phyloP scores from a whole-genome alignment of 2,113 vertebrate species.

The Gambusia holbrooki region DNA sequence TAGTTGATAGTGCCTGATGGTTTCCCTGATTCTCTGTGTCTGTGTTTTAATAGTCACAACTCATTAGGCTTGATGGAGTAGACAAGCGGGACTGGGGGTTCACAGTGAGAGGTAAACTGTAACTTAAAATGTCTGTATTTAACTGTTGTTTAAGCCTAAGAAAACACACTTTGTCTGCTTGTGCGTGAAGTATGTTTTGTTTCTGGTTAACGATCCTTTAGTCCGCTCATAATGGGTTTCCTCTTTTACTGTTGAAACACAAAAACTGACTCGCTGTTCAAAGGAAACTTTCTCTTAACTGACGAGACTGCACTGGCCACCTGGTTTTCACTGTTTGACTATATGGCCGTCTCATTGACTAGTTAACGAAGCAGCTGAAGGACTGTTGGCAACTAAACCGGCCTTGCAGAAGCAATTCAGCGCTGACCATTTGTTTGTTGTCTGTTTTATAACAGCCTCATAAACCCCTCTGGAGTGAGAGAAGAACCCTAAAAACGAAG shows the following conservation, averaged over 20 bases:
- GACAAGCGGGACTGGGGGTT: conserved; percentile 40
- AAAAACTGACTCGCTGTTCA: not conserved
- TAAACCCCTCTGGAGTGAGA: conserved; percentile 72
- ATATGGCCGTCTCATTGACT: conserved; percentile 40
- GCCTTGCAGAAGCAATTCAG: conserved; percentile 56
- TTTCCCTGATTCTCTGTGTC: conserved; percentile 30
- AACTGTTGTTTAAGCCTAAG: conserved; percentile 27
- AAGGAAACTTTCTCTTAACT: not conserved
- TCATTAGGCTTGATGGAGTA: conserved; percentile 71
- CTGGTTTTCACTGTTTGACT: conserved; percentile 28
- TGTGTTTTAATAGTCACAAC: conserved; percentile 50
- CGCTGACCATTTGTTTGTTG: conserved; percentile 79
- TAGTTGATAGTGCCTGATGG: conserved; percentile 15
- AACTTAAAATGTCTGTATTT: conserved; percentile 34
- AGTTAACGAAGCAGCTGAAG: conserved; percentile 52
- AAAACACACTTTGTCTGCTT: not conserved
- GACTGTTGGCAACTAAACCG: conserved; percentile 48
- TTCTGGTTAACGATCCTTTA: not conserved
- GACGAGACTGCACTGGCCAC: conserved; percentile 2
- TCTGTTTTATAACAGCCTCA: conserved; percentile 73
- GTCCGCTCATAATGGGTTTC: not conserved
- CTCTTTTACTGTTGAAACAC: not conserved
- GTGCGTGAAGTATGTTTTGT: not conserved
- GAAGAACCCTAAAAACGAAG: conserved; percentile 67
- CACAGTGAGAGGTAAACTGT: conserved; percentile 25